Percentiles rank a stretch among this genome's conserved stretches.
These are phyloP conservation scores for Antheraea assamensis DNA, from an alignment of 2,888 invertebrate genomes.

Conservation along the genomic window DNA sequence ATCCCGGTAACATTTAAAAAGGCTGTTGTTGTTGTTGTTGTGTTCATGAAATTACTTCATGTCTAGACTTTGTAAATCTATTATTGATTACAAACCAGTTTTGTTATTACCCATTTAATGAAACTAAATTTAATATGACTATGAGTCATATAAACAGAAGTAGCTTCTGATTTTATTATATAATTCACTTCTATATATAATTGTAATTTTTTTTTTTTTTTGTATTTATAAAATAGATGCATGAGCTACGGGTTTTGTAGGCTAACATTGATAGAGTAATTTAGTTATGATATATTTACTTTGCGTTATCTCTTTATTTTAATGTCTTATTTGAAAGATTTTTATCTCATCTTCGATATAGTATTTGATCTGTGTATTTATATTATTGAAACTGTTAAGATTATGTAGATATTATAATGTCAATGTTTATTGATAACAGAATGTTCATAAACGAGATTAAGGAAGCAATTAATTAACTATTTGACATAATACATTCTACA, in stretches of 20 bases:
- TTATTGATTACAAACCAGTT: neutral
- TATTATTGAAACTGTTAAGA: too few relatives aligned
- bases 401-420: too few relatives aligned
- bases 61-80: neutral
- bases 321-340: neutral
- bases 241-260: neutral
- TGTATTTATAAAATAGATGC: neutral
- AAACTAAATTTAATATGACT: neutral
- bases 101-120: neutral
- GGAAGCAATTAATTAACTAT: neutral
- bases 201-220: neutral
- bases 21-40: too few relatives aligned
- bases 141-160: neutral
- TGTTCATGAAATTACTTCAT: neutral
- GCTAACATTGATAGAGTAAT: neutral
- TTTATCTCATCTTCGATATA: neutral
- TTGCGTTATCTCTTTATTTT: neutral
- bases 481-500: neutral
- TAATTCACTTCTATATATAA: neutral
- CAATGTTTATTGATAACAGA: neutral
- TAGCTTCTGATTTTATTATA: neutral
- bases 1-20: neutral
- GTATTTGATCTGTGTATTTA: neutral
- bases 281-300: neutral
- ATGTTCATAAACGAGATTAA: neutral